Evolutionary conservation across 2,888 invertebrate species (phyloP).

Genomic region (Ophioninae sp.): DNA sequence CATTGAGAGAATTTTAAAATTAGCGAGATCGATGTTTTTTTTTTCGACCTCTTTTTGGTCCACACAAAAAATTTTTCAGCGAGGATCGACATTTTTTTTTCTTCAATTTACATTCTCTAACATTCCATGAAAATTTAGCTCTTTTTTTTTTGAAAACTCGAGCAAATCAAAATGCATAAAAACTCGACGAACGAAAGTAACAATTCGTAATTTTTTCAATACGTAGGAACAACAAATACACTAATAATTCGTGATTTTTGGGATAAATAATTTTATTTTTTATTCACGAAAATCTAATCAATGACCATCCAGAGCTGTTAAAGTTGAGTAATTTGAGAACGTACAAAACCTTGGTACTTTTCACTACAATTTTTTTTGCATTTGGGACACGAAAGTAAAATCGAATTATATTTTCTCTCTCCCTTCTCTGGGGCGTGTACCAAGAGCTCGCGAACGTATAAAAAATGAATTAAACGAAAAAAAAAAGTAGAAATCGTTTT

Average conservation of each 20-base stretch:
- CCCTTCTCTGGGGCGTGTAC: too few relatives aligned
- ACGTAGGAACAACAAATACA: too few relatives aligned
- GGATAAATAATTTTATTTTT: too few relatives aligned
- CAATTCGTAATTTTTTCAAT: too few relatives aligned
- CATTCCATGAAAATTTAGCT: constrained; percentile 75
- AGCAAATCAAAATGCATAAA: background rate
- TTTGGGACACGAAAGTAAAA: background rate
- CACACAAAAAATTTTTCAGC: constrained; percentile 48
- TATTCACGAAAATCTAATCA: too few relatives aligned
- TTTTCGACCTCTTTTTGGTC: constrained; percentile 24
- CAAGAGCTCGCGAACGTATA: background rate
- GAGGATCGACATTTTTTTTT: constrained; percentile 36
- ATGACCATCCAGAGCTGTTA: too few relatives aligned
- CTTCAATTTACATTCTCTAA: constrained; percentile 54
- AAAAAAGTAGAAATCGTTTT: background rate
- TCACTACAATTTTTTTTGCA: background rate
- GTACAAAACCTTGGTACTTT: background rate
- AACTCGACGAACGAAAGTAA: too few relatives aligned
- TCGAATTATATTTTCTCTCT: background rate
- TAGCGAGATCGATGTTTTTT: constrained; percentile 53
- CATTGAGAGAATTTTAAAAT: constrained; percentile 57
- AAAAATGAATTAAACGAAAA: background rate
- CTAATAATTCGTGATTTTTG: too few relatives aligned
- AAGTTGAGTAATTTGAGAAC: too few relatives aligned
- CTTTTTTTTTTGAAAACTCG: background rate